Percentiles rank a stretch among this genome's conserved stretches.
phyloP scores from a whole-genome alignment of 35 echinoderm and acorn worm genomes.

The Ptychodera flava region DNA sequence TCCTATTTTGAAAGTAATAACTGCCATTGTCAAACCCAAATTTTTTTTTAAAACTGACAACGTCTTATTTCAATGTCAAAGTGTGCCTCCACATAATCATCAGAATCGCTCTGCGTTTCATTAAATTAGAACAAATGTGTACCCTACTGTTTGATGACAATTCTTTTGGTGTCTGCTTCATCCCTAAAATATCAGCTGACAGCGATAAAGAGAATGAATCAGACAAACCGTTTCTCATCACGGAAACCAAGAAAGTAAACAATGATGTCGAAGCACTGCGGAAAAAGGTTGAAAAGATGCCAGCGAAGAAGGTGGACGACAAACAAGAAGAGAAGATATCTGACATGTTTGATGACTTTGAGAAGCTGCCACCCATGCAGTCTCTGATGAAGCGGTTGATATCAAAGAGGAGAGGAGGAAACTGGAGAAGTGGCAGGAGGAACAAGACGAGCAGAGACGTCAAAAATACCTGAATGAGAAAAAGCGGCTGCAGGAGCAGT shows the following conservation, averaged over 20 bases:
- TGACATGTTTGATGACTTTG: not conserved
- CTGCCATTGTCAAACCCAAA: no score
- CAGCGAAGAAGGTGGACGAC: not conserved
- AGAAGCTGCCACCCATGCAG: not conserved
- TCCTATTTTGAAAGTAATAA: no score
- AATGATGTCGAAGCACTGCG: slow-evolving; percentile 13
- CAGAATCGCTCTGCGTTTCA: no score
- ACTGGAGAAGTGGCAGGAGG: slow-evolving; percentile 79
- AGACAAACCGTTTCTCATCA: not conserved
- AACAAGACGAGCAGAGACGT: slow-evolving; percentile 65
- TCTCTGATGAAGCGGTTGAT: slow-evolving; percentile 45
- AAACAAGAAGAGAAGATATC: not conserved
- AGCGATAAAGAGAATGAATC: not conserved
- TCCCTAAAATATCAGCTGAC: no score
- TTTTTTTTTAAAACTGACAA: no score
- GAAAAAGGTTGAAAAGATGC: slow-evolving; percentile 1
- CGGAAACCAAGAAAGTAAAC: not conserved
- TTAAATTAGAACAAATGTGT: no score
- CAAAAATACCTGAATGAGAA: slow-evolving; percentile 79
- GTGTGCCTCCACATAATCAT: no score
- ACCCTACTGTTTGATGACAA: no score
- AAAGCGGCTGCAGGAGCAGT: slow-evolving; percentile 51
- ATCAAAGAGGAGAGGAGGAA: slow-evolving; percentile 75
- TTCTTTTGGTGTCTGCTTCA: no score
- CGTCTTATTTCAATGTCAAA: no score